Conservation (phyloP, 2,113 vertebrate species). For the Hymenochirus boettgeri region DNA sequence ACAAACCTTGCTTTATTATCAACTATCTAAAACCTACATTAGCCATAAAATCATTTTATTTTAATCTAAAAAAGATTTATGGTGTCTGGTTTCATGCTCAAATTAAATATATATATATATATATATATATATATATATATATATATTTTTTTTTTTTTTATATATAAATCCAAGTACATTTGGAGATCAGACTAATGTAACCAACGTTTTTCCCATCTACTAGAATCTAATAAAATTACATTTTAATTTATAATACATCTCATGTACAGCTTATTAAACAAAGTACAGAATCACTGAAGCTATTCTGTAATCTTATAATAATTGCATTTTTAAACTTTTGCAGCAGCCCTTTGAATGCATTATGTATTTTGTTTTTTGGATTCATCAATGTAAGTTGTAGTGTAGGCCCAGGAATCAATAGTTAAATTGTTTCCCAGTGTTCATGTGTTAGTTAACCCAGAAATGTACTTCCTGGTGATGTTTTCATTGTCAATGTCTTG, state of each 20-base stretch:
- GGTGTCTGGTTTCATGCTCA: slow-evolving; percentile 46
- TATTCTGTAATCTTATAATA: slow-evolving; percentile 54
- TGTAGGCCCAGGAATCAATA: slow-evolving; percentile 40
- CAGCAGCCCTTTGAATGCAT: slow-evolving; percentile 48
- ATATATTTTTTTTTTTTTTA: too few species aligned
- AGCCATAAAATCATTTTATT: background rate
- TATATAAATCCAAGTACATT: slow-evolving; percentile 50
- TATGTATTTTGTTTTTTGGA: slow-evolving; percentile 16
- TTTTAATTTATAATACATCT: slow-evolving; percentile 51
- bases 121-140: too few species aligned
- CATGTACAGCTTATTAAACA: slow-evolving; percentile 49
- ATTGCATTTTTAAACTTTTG: slow-evolving; percentile 58
- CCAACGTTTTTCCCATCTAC: slow-evolving; percentile 22
- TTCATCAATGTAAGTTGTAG: slow-evolving; percentile 17
- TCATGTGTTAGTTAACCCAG: too few species aligned
- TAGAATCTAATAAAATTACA: slow-evolving; percentile 49
- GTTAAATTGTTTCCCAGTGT: slow-evolving; percentile 38
- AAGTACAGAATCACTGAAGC: slow-evolving; percentile 48
- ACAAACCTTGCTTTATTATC: too few species aligned
- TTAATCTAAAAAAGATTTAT: slow-evolving; percentile 34
- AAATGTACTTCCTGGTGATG: too few species aligned
- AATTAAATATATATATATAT: too few species aligned
- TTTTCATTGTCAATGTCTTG: too few species aligned
- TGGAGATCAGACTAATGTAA: slow-evolving; percentile 48
- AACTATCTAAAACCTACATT: background rate